A percentile compares a stretch with the other conserved stretches of the same genome.
phyloP scores from a whole-genome alignment of 2,888 invertebrate genomes.

The Perithous albicinctus region DNA sequence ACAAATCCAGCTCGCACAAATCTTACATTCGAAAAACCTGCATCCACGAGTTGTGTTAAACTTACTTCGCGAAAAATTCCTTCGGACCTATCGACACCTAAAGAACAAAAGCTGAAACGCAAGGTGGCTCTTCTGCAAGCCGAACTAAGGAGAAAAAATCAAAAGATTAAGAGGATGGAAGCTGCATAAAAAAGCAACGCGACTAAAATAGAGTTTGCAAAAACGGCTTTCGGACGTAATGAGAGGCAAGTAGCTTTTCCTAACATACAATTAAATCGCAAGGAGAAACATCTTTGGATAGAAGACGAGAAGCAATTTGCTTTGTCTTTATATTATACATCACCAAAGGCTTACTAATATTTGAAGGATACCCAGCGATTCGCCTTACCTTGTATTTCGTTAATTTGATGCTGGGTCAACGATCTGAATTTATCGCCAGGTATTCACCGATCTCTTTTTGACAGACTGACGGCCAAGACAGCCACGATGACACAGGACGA shows the following conservation, averaged over 20 bases:
- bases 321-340: constrained; percentile 74
- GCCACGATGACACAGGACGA: constrained; percentile 70
- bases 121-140: neutral
- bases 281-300: constrained; percentile 68
- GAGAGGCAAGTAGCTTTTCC: constrained; percentile 54
- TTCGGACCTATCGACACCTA: neutral
- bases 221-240: neutral
- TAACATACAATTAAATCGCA: constrained; percentile 66
- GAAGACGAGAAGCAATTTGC: too few relatives aligned
- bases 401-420: constrained; percentile 72
- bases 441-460: constrained; percentile 66
- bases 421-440: constrained; percentile 70
- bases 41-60: too few relatives aligned
- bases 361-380: constrained; percentile 69
- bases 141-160: neutral
- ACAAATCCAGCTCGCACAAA: too few relatives aligned
- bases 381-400: constrained; percentile 71
- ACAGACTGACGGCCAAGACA: constrained; percentile 68
- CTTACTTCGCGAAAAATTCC: neutral
- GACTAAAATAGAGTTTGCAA: too few relatives aligned
- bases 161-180: neutral
- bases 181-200: neutral
- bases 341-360: constrained; percentile 73
- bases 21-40: too few relatives aligned
- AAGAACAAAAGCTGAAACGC: neutral